Evolutionary conservation across 2,888 invertebrate species (phyloP).

Genomic region (Diogma glabrata): DNA sequence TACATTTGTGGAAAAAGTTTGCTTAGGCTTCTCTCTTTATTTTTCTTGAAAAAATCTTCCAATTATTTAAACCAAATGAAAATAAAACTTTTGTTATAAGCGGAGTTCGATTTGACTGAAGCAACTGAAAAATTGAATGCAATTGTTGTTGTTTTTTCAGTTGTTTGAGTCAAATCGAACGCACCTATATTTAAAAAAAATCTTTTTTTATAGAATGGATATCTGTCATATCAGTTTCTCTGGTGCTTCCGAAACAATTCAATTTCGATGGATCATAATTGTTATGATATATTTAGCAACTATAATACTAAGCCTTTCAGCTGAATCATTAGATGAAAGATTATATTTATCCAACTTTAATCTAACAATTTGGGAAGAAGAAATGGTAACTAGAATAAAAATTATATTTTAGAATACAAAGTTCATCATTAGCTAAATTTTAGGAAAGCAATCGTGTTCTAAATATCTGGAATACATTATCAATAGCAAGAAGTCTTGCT

Average conservation of each 20-base stretch:
- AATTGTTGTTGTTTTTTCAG: no score
- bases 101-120: not conserved
- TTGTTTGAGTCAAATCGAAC: no score
- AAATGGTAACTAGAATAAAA: conserved; percentile 27
- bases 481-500: conserved; percentile 41
- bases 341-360: conserved; percentile 32
- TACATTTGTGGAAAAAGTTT: no score
- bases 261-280: conserved; percentile 37
- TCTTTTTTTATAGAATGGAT: conserved; percentile 29
- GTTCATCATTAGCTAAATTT: conserved; percentile 14
- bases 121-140: no score
- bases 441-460: conserved; percentile 38
- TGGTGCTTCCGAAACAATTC: conserved; percentile 33
- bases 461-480: conserved; percentile 41
- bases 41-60: no score
- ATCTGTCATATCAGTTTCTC: conserved; percentile 34
- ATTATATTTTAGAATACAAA: not conserved
- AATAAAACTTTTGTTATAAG: not conserved
- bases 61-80: no score
- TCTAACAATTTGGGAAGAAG: conserved; percentile 30
- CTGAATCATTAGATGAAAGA: conserved; percentile 35
- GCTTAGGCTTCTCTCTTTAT: no score
- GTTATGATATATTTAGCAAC: conserved; percentile 38
- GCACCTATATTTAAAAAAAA: conserved; percentile 1
- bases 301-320: conserved; percentile 36